Evolutionary conservation across 2,888 invertebrate genomes (phyloP).

Genomic region (Ormyrus nitidulus): DNA sequence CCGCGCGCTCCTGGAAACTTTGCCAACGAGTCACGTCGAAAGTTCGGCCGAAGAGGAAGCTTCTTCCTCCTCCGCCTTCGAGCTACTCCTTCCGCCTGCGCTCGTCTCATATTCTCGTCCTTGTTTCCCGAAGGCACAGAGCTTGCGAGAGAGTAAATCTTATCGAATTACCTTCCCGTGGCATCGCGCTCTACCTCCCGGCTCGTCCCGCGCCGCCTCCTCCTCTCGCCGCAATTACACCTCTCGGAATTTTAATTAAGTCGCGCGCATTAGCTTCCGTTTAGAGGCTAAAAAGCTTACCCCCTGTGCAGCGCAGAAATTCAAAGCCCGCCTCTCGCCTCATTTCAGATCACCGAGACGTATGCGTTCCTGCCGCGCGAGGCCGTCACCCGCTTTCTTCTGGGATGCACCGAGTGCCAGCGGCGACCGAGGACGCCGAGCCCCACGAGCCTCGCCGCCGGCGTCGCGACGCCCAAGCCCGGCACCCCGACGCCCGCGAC

Average conservation of each 20-base stretch:
- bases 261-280: constrained; percentile 46
- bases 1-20: constrained; percentile 52
- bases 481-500: constrained; percentile 60
- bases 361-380: constrained; percentile 97
- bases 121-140: constrained; percentile 50
- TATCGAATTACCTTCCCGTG: constrained; percentile 67
- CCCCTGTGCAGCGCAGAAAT: background rate
- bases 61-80: constrained; percentile 52
- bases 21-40: constrained; percentile 61
- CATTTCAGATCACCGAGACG: constrained; percentile 94
- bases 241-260: constrained; percentile 69
- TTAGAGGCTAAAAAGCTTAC: background rate
- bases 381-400: constrained; percentile 95
- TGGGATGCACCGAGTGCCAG: constrained; percentile 95
- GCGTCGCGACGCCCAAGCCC: constrained; percentile 55
- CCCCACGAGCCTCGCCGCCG: constrained; percentile 73
- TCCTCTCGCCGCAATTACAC: constrained; percentile 1
- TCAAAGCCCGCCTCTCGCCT: constrained; percentile 21
- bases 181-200: background rate
- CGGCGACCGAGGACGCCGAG: constrained; percentile 84
- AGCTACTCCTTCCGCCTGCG: background rate
- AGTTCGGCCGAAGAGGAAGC: constrained; percentile 50
- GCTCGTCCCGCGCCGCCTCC: constrained; percentile 53
- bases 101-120: constrained; percentile 54
- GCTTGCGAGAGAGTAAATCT: constrained; percentile 66